Percentiles rank a stretch among this genome's conserved stretches.
Evolutionary conservation across 2,888 invertebrate genomes (phyloP).

Genomic region (Acronicta alni): DNA sequence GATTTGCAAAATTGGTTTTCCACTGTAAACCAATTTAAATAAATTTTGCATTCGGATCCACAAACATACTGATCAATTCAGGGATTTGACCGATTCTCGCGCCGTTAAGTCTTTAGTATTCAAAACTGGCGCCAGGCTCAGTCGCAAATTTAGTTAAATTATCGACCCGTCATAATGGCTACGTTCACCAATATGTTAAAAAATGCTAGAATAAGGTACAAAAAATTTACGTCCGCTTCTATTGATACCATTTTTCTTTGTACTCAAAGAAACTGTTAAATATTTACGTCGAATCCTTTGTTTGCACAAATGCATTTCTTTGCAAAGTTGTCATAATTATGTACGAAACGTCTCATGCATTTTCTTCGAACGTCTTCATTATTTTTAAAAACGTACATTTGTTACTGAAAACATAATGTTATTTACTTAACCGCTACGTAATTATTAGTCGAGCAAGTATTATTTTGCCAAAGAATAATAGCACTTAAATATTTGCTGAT

Average conservation of each 20-base stretch:
- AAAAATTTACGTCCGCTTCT: constrained; percentile 10
- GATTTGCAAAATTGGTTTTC: no score
- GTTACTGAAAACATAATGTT: constrained; percentile 43
- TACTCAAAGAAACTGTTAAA: constrained; percentile 13
- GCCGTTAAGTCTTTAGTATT: no score
- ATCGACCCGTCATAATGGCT: background rate
- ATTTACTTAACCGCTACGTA: constrained; percentile 48
- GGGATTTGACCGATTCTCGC: no score
- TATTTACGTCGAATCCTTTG: constrained; percentile 20
- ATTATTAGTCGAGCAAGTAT: constrained; percentile 36
- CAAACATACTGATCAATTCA: no score
- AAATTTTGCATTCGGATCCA: no score
- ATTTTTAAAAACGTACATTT: constrained; percentile 40
- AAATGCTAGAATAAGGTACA: constrained; percentile 13
- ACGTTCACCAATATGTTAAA: background rate
- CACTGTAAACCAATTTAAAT: no score
- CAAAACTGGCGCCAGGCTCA: no score
- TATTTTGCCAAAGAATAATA: constrained; percentile 48
- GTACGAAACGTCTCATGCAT: constrained; percentile 12
- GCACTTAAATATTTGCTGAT: constrained; percentile 48
- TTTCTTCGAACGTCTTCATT: constrained; percentile 44
- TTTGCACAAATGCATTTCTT: constrained; percentile 35
- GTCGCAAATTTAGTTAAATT: constrained; percentile 12
- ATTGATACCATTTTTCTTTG: constrained; percentile 5
- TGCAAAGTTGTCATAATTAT: constrained; percentile 25